phyloP scores from a whole-genome alignment of 37 sponge, comb jelly and placozoan species.

The Aplysina aerophoba region DNA sequence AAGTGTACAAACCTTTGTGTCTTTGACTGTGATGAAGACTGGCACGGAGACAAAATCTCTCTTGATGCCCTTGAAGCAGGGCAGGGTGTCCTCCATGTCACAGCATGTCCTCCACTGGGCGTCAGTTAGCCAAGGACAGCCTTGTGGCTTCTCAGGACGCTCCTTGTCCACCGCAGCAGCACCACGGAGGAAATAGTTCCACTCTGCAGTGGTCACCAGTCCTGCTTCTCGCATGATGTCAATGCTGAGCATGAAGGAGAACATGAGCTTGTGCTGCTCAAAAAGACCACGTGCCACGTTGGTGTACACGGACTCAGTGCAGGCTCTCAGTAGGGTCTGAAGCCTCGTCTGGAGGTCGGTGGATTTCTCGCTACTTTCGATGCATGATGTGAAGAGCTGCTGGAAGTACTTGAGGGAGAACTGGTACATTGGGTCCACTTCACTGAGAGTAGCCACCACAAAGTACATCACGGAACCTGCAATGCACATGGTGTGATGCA shows the following conservation, averaged over 20 bases:
- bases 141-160: slow-evolving; percentile 86
- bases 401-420: slow-evolving; percentile 98
- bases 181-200: slow-evolving; percentile 98
- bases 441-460: slow-evolving; percentile 93
- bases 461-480: slow-evolving; percentile 96
- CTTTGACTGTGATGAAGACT: slow-evolving; percentile 73
- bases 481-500: background rate
- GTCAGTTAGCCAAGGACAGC: slow-evolving; percentile 76
- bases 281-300: slow-evolving; percentile 96
- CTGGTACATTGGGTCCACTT: slow-evolving; percentile 99
- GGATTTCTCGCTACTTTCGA: slow-evolving; percentile 91
- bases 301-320: slow-evolving; percentile 85
- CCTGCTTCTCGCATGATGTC: slow-evolving; percentile 92
- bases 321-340: slow-evolving; percentile 73
- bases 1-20: slow-evolving; percentile 47
- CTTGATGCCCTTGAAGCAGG: slow-evolving; percentile 76
- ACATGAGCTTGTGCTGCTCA: slow-evolving; percentile 96
- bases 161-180: slow-evolving; percentile 92
- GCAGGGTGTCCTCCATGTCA: slow-evolving; percentile 82
- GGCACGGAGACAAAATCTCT: slow-evolving; percentile 77
- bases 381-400: slow-evolving; percentile 88
- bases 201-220: slow-evolving; percentile 79
- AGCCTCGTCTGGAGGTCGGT: slow-evolving; percentile 80
- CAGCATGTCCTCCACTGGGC: slow-evolving; percentile 82
- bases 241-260: slow-evolving; percentile 96